These are phyloP conservation scores for Axea sp. DNA, from an alignment of 2,888 invertebrate genomes.

Conservation along the genomic window DNA sequence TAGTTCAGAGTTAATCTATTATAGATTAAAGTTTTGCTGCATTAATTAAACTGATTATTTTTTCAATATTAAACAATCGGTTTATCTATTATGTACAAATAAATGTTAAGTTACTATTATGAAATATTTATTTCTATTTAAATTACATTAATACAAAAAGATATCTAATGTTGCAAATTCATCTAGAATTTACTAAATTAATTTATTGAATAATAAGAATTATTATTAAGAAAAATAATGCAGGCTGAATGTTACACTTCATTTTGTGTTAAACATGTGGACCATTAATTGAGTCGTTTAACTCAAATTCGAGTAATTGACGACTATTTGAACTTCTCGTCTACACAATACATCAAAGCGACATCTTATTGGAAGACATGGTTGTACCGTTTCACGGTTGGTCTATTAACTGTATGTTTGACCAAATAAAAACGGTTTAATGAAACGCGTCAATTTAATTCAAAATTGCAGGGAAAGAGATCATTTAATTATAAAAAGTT, in stretches of 20 bases:
- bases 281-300: not conserved
- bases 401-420: constrained; percentile 5
- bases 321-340: constrained; percentile 31
- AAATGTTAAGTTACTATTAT: no score
- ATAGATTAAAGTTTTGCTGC: no score
- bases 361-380: constrained; percentile 28
- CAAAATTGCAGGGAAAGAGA: no score
- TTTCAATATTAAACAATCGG: no score
- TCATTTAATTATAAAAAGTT: not conserved
- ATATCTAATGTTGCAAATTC: no score
- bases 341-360: constrained; percentile 34
- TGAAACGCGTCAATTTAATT: not conserved
- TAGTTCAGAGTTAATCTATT: no score
- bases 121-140: no score
- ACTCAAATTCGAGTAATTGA: constrained; percentile 27
- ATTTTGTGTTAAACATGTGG: not conserved
- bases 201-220: not conserved
- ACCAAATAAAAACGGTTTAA: constrained; percentile 1
- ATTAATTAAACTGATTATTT: no score
- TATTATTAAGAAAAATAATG: not conserved
- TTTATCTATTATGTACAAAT: no score
- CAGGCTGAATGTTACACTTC: not conserved
- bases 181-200: no score
- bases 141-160: no score
- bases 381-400: constrained; percentile 13